These are phyloP conservation scores for Rhabdornis inornatus DNA, from an alignment of 2,113 vertebrate species.

Conservation along the genomic window DNA sequence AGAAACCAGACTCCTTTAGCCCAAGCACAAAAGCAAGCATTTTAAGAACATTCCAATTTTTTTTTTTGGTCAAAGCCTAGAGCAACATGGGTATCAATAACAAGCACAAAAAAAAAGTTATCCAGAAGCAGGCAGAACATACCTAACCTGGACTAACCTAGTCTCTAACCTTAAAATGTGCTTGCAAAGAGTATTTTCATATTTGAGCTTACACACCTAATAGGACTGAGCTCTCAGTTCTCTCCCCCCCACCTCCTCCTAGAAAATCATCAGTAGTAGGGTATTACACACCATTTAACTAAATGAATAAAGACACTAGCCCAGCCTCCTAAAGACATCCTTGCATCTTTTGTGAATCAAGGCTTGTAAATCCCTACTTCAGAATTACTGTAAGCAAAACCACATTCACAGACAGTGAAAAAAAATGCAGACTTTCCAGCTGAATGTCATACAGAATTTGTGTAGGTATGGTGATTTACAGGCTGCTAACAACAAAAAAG, in stretches of 20 bases:
- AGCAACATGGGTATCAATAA: background rate
- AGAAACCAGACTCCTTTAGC: background rate
- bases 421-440: background rate
- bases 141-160: background rate
- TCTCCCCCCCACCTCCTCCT: background rate
- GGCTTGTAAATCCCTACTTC: background rate
- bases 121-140: background rate
- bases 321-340: background rate
- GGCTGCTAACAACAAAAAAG: background rate
- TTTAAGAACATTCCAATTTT: background rate
- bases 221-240: background rate
- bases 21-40: constrained; percentile 20
- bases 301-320: background rate
- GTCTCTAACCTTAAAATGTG: background rate
- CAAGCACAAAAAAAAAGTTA: background rate
- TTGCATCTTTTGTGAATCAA: background rate
- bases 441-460: background rate
- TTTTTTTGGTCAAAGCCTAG: background rate
- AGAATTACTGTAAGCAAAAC: background rate
- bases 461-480: background rate
- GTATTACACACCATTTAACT: background rate
- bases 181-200: background rate
- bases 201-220: background rate
- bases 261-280: background rate
- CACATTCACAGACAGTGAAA: background rate